These are phyloP conservation scores for Coronaproctus castanopsis DNA, from an alignment of 2,888 invertebrate species.

Conservation along the genomic window DNA sequence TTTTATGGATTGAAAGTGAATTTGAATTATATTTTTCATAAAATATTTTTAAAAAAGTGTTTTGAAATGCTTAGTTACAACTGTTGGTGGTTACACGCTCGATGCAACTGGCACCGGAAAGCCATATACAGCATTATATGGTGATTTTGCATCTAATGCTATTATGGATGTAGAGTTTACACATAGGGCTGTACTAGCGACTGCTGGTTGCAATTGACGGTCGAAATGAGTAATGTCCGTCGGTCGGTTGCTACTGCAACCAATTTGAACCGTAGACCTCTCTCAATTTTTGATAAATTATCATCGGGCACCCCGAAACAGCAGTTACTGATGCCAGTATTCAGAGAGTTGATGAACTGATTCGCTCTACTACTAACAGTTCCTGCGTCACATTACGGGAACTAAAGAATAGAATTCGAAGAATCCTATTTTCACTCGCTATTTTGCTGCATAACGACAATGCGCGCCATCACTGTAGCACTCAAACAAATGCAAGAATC, in stretches of 20 bases:
- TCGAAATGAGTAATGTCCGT: not conserved
- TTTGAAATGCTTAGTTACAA: too few species aligned
- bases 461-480: not conserved
- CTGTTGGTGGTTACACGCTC: too few species aligned
- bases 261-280: not conserved
- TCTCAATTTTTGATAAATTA: not conserved
- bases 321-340: not conserved
- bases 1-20: too few species aligned
- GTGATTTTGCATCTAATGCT: too few species aligned
- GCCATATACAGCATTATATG: too few species aligned
- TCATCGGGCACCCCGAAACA: too few species aligned
- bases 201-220: too few species aligned
- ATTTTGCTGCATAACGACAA: conserved; percentile 1
- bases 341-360: not conserved
- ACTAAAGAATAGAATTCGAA: not conserved
- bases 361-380: not conserved
- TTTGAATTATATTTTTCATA: too few species aligned
- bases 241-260: not conserved
- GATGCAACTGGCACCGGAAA: too few species aligned
- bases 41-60: too few species aligned
- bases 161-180: too few species aligned
- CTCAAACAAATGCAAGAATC: not conserved
- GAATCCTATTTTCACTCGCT: not conserved
- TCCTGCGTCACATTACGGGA: not conserved
- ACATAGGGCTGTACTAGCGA: too few species aligned